Evolutionary conservation across 2,888 invertebrate genomes (phyloP).

Genomic region (Agriotes lineatus): DNA sequence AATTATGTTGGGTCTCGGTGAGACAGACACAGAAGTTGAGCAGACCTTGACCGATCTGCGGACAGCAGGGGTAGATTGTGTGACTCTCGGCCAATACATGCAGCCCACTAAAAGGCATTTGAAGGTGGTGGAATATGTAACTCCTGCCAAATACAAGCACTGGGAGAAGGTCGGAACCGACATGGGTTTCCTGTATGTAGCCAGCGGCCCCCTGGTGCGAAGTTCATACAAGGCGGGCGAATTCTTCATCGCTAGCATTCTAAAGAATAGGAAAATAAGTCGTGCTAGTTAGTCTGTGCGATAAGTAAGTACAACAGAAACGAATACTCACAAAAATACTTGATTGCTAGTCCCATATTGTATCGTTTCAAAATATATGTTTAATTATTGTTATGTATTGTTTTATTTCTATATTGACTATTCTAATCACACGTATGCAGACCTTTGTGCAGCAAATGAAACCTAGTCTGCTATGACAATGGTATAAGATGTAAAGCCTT

Average conservation of each 20-base stretch:
- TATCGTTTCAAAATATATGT: constrained; percentile 8
- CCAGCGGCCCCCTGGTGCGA: constrained; percentile 96
- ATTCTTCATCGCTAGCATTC: constrained; percentile 86
- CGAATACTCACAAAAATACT: background rate
- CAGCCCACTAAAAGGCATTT: constrained; percentile 98
- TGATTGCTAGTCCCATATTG: constrained; percentile 14
- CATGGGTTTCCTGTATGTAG: constrained; percentile 95
- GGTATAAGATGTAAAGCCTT: constrained; percentile 2
- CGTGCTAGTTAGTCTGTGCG: constrained; percentile 49
- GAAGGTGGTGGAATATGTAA: constrained; percentile 95
- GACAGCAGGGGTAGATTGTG: constrained; percentile 87
- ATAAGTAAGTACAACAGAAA: background rate
- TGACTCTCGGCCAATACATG: constrained; percentile 99
- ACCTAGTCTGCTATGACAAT: background rate
- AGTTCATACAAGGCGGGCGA: constrained; percentile 99
- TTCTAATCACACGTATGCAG: constrained; percentile 5
- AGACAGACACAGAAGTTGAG: constrained; percentile 88
- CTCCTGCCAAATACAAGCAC: constrained; percentile 90
- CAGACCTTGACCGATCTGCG: constrained; percentile 90
- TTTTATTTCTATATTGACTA: background rate
- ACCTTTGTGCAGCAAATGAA: background rate
- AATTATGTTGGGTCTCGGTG: constrained; percentile 96
- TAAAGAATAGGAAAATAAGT: constrained; percentile 73
- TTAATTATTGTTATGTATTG: constrained; percentile 2
- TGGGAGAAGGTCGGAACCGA: constrained; percentile 88